phyloP scores from a whole-genome alignment of 2,113 vertebrate species.

The Scomber colias region DNA sequence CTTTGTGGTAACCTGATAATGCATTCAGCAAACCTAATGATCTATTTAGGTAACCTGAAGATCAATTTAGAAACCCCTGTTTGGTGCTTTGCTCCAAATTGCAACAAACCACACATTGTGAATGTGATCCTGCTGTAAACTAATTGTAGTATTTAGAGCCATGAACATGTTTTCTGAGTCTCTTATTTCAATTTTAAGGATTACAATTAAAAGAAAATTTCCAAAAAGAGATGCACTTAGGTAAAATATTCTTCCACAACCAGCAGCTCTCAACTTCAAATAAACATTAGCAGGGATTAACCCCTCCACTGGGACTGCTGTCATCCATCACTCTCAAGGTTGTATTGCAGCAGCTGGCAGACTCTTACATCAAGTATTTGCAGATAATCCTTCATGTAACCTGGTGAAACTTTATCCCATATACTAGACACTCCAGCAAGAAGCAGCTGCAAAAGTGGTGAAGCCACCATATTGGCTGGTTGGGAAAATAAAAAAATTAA shows the following conservation, averaged over 20 bases:
- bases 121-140: too few species aligned
- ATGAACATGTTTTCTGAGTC: background rate
- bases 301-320: constrained; percentile 20
- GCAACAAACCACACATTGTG: too few species aligned
- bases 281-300: constrained; percentile 34
- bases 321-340: constrained; percentile 25
- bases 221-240: background rate
- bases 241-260: constrained; percentile 19
- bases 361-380: constrained; percentile 24
- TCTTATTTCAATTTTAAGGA: background rate
- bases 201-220: background rate
- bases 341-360: constrained; percentile 44
- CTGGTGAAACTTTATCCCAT: background rate
- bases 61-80: too few species aligned
- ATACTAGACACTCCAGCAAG: constrained; percentile 19
- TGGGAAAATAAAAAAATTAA: constrained; percentile 31
- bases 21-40: too few species aligned
- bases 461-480: constrained; percentile 23
- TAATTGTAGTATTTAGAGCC: too few species aligned
- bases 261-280: constrained; percentile 12
- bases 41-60: too few species aligned
- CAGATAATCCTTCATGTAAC: constrained; percentile 35
- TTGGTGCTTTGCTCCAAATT: too few species aligned
- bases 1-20: too few species aligned
- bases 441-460: constrained; percentile 41